These are phyloP conservation scores for Buphagus erythrorhynchus DNA, from an alignment of 2,797 vertebrate genomes.

Conservation along the genomic window DNA sequence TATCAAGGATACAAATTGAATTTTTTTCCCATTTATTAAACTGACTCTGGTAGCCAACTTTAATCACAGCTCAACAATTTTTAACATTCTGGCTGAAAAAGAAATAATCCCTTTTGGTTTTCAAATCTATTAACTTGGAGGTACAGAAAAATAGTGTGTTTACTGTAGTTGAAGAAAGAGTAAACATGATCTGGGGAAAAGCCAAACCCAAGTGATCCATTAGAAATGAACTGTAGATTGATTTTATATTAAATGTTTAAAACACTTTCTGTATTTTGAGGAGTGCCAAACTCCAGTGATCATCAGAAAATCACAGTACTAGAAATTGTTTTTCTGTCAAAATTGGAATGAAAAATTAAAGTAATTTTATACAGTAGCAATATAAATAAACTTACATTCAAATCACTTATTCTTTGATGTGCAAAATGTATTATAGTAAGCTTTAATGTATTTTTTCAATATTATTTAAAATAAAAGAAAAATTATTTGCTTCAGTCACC, in stretches of 20 bases:
- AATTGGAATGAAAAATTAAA: not conserved
- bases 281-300: not conserved
- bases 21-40: not conserved
- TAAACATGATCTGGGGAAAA: not conserved
- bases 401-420: not conserved
- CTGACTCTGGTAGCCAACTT: not conserved
- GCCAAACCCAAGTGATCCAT: not conserved
- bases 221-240: not conserved
- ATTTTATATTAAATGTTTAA: slow-evolving; percentile 19
- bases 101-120: not conserved
- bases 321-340: not conserved
- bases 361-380: not conserved
- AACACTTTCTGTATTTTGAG: not conserved
- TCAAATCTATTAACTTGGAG: not conserved
- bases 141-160: not conserved
- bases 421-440: not conserved
- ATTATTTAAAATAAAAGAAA: not conserved
- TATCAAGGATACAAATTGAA: not conserved
- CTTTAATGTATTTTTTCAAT: not conserved
- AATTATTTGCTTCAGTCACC: not conserved
- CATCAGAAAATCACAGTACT: not conserved
- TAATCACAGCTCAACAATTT: not conserved
- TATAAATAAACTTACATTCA: not conserved
- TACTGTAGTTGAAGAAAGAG: not conserved
- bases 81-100: not conserved